These are phyloP conservation scores for Abscondita cerata DNA, from an alignment of 2,888 invertebrate genomes.

Conservation along the genomic window DNA sequence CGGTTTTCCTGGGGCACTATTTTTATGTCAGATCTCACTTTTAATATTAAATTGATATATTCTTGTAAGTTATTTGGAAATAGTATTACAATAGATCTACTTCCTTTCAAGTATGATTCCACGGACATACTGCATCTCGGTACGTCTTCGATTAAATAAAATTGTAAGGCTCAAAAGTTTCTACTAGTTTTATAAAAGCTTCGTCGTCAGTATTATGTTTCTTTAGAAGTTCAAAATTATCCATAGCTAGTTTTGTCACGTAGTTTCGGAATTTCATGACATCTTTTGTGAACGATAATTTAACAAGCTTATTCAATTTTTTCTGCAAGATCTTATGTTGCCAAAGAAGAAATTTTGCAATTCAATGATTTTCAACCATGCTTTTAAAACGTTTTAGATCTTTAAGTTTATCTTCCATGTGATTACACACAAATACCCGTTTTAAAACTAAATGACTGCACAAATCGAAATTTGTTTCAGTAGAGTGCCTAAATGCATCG, in stretches of 20 bases:
- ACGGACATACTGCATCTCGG: slow-evolving; percentile 14
- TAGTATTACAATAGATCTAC: slow-evolving; percentile 29
- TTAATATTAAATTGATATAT: slow-evolving; percentile 18
- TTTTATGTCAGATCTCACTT: slow-evolving; percentile 8
- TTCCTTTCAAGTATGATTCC: slow-evolving; percentile 22
- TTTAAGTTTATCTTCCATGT: slow-evolving; percentile 20
- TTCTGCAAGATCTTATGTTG: slow-evolving; percentile 24
- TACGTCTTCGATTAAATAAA: not conserved
- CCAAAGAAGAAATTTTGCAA: slow-evolving; percentile 22
- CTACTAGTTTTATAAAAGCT: not conserved
- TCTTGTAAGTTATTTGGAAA: slow-evolving; percentile 22
- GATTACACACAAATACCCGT: not conserved
- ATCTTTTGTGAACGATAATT: slow-evolving; percentile 23
- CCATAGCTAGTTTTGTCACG: not conserved
- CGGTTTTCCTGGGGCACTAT: slow-evolving; percentile 24
- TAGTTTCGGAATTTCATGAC: slow-evolving; percentile 25
- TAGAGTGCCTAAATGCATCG: slow-evolving; percentile 14
- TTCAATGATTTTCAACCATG: slow-evolving; percentile 20
- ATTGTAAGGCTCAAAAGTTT: not conserved
- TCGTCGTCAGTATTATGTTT: not conserved
- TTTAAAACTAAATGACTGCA: no score
- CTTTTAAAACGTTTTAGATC: slow-evolving; percentile 23
- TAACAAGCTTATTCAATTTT: slow-evolving; percentile 27
- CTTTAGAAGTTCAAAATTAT: not conserved
- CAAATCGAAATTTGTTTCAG: slow-evolving; percentile 12